Base-by-base conservation (phyloP, 2,113 vertebrate species). In the Garra rufa region DNA sequence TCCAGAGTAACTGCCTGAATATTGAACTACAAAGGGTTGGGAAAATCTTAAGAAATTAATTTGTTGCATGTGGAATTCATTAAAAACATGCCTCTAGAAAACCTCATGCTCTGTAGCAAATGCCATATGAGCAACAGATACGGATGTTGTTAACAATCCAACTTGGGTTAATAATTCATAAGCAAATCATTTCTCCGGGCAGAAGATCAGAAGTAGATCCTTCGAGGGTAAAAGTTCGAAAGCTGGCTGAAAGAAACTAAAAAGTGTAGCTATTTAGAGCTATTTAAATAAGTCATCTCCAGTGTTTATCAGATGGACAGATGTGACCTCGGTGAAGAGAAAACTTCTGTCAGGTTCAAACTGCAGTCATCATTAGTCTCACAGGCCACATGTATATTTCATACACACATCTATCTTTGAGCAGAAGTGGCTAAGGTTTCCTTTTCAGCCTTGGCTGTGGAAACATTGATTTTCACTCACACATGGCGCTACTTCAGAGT, bases 381-480 rank as follows among this genome's bases (percentile, higher is more conserved):
- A 69, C 0, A 19, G 79, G 89, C 79, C 88, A 94, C 90, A 92
- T 92, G 89, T 91, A 91, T 93, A 90, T 93, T 91, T 93, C 85
- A 92, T 91, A 89, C 82, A 85, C 85, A 89, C 76, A 13, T 15
- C 63, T 57, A 78, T 89, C 88, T 82, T 87, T 84, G 55, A 46
- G 46, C 46, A 83, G 83, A 85, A 46, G 74, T 73, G 41, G 75
- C 67, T 59, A 78, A 48, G 88, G 90, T 88, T 92, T 89, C 86
- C 50, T 85, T 90, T 93, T 90, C 89, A 91, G 82, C 4, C 7
- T 71, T 11, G 46, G 57, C 70, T 86, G 84, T 88, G 89, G 83
- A 91, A 90, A 93, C 90, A 91, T 89, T 90, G 88, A 92, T 94
- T 94, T 92, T 92, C 88, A 85, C 79, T 83, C 86, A 90, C 86